Conservation (phyloP, 2,888 invertebrate genomes). For the Eupithecia pulchellata region DNA sequence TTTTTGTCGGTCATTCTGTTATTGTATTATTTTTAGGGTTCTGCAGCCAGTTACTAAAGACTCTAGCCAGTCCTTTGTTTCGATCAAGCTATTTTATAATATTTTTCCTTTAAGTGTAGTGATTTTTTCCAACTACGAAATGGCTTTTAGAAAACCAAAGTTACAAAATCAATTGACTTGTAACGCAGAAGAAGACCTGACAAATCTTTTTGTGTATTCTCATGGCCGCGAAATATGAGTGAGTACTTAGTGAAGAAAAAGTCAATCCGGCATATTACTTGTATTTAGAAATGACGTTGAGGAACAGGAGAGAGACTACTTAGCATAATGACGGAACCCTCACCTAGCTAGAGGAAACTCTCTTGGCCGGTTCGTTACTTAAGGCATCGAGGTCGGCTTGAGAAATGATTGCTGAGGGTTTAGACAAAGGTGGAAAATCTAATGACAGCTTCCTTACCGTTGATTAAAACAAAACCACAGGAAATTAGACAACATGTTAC, state of each 20-base stretch:
- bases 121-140: not conserved
- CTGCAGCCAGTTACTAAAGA: not conserved
- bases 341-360: not conserved
- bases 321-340: not conserved
- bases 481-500: not conserved
- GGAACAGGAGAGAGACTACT: too few species aligned
- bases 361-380: not conserved
- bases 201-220: not conserved
- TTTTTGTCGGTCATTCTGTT: constrained; percentile 52
- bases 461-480: constrained; percentile 8
- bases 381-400: constrained; percentile 6
- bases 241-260: not conserved
- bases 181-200: not conserved
- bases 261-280: not conserved
- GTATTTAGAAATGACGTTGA: not conserved
- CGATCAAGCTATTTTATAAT: not conserved
- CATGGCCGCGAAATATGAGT: not conserved
- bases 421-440: constrained; percentile 20
- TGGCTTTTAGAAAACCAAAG: too few species aligned
- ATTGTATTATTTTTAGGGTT: constrained; percentile 33
- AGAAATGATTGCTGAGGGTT: constrained; percentile 23
- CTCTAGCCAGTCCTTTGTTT: not conserved
- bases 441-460: constrained; percentile 43
- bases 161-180: too few species aligned
- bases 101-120: too few species aligned